Evolutionary conservation across 2,888 invertebrate genomes (phyloP), one percentile per base, ranked within the genome.

Genomic region (Andrena marginata): DNA sequence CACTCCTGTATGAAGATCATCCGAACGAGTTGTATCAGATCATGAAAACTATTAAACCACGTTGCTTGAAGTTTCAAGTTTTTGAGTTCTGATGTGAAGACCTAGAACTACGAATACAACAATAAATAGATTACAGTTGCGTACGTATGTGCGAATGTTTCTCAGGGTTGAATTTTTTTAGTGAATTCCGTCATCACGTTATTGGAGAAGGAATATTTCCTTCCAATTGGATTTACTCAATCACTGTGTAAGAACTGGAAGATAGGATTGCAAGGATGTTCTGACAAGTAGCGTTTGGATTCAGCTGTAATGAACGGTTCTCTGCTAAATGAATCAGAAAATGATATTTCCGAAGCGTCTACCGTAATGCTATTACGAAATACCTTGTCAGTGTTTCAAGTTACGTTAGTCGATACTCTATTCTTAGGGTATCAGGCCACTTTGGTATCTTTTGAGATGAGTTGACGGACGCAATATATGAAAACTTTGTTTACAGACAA

Each of bases 221-320:
- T 10, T 23, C 42, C 26, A 33, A 48, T 29, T n/a, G 20, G 2
- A 49, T 63, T 56, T 33, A 35, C 48, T 23, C 62, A 56, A 63
- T 63, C 48, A 49, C 33, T 31, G 6, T 56, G 31, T 2, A 20
- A 26, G 48, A 29, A 56, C 49, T 7, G 20, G 35, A 62, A 73
- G 23, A 10, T 23, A 26, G 4, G 23, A 62, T 35, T 5, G 31
- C 13, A n/a, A 35, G 0, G 35, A 69, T 33, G 7, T 59, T 56
- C 10, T 49, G 68, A 77, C 59, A 59, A 64, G 63, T 64, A 64
- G 33, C 26, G 42, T 59, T 26, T 5, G 35, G 29, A 67, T 35
- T 35, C 23, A 23, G 31, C 51, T 6, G 6, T 48, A 56, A 76
- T 67, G 51, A 35, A 54, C 33, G 29, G 26, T 49, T 75, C 67